Base-by-base conservation (phyloP, 2,113 vertebrate species). In the Elaphurus davidianus region DNA sequence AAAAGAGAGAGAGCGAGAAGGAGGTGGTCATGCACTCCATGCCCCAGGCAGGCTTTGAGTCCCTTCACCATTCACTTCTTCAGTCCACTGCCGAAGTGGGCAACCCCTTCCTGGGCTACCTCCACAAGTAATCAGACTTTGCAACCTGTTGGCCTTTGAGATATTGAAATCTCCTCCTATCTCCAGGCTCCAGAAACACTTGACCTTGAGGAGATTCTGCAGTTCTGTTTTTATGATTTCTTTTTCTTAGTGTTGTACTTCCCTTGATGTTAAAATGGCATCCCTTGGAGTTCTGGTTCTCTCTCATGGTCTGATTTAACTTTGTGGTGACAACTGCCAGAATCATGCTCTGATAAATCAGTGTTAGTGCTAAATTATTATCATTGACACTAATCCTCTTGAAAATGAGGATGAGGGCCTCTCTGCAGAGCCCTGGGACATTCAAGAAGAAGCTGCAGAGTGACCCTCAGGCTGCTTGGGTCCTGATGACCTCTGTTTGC, bases 1-100 rank as follows among this genome's bases (percentile, higher is more conserved):
- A 25, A 43, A 23, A 13, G 19, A 74, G 3, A 40, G 5, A 7
- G 11, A 25, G 10, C 4, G 23, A 25, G 71, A 43, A 81, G 27
- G 79, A 52, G 23, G n/a, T 64, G 7, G 27, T 12, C 40, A 33
- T 3, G 5, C 1, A 30, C 36, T 19, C 40, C 4, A 3, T 0
- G 0, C 33, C 57, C 27, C 30, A 62, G 60, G 74, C n/a, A 57
- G 71, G 74, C 82, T 50, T 8, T 0, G 2, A 60, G 45, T 27
- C 33, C 47, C 19, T 93, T 60, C 7, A 43, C 28, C 7, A 12
- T 23, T 43, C 36, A 6, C 3, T 47, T 90, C 40, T 57, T 89
- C 52, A 52, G 55, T 57, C 47, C 12, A 30, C 84, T 59, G 25
- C 13, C 5, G 45, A 62, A 60, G 19, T 7, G 1, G 11, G 43